A percentile compares a stretch with the other conserved stretches of the same genome.
phyloP scores from a whole-genome alignment of 2,888 invertebrate species.

The Erebia ligea region DNA sequence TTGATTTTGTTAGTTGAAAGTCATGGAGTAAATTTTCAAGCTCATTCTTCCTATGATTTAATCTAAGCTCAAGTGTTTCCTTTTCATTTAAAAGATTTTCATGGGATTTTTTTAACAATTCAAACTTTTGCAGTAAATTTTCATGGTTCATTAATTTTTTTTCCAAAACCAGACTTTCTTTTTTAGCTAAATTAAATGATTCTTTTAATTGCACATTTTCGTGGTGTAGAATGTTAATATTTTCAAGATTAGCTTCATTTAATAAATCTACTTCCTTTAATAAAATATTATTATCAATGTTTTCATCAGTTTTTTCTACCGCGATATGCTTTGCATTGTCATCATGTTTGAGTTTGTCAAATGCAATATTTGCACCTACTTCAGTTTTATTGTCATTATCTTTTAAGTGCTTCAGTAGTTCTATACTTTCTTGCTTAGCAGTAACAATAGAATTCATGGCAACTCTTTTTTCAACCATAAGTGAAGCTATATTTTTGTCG shows the following conservation, averaged over 20 bases:
- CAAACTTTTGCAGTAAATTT: constrained; percentile 50
- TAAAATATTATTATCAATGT: constrained; percentile 52
- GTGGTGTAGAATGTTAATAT: constrained; percentile 53
- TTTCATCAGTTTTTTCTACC: constrained; percentile 29
- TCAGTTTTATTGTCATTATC: constrained; percentile 50
- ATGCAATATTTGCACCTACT: constrained; percentile 27
- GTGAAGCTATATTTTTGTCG: constrained; percentile 47
- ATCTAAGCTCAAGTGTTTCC: constrained; percentile 52
- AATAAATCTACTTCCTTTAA: constrained; percentile 58
- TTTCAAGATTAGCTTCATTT: constrained; percentile 52
- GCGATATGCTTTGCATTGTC: not conserved
- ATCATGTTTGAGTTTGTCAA: not conserved
- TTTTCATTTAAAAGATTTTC: constrained; percentile 53
- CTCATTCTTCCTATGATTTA: constrained; percentile 43
- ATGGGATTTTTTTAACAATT: constrained; percentile 52
- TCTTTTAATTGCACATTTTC: constrained; percentile 55
- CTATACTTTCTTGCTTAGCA: constrained; percentile 63
- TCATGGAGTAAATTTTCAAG: constrained; percentile 38
- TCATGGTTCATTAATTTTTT: constrained; percentile 53
- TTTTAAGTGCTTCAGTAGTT: constrained; percentile 59
- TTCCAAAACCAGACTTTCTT: constrained; percentile 58
- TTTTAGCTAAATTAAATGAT: constrained; percentile 52
- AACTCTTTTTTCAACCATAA: constrained; percentile 59
- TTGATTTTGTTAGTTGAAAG: constrained; percentile 41
- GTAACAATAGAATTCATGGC: constrained; percentile 54